Conservation (phyloP, 37 sponge, comb jelly and placozoan genomes). For the Bolinopsis microptera region DNA sequence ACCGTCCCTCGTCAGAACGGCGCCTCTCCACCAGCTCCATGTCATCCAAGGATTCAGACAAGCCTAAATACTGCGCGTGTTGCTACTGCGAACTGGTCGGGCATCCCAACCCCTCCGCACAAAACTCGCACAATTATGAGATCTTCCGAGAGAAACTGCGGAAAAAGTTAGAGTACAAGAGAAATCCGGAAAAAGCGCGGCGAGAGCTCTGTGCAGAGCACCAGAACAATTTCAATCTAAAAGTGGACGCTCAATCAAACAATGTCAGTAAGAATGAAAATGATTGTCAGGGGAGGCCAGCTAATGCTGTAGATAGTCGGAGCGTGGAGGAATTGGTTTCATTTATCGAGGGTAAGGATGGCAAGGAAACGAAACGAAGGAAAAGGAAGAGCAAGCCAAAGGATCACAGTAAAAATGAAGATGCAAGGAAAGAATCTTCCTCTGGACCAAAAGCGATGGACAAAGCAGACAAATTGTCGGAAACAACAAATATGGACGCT, state of each 20-base stretch:
- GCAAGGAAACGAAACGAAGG: slow-evolving; percentile 49
- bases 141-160: slow-evolving; percentile 48
- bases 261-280: background rate
- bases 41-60: slow-evolving; percentile 42
- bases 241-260: background rate
- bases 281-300: background rate
- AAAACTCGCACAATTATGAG: slow-evolving; percentile 61
- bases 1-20: background rate
- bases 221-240: slow-evolving; percentile 51
- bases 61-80: slow-evolving; percentile 60
- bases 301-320: background rate
- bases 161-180: slow-evolving; percentile 56
- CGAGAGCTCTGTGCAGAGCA: slow-evolving; percentile 54
- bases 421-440: background rate
- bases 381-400: slow-evolving; percentile 23
- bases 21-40: slow-evolving; percentile 50
- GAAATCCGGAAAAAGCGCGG: slow-evolving; percentile 57
- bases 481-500: background rate
- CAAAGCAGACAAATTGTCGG: background rate
- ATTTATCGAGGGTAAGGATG: slow-evolving; percentile 52
- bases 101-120: slow-evolving; percentile 34
- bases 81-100: slow-evolving; percentile 63
- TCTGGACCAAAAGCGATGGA: background rate
- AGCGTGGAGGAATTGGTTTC: slow-evolving; percentile 57
- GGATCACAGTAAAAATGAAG: too few species aligned